phyloP scores from a whole-genome alignment of 2,888 invertebrate species.

The Chrysolina haemoptera region DNA sequence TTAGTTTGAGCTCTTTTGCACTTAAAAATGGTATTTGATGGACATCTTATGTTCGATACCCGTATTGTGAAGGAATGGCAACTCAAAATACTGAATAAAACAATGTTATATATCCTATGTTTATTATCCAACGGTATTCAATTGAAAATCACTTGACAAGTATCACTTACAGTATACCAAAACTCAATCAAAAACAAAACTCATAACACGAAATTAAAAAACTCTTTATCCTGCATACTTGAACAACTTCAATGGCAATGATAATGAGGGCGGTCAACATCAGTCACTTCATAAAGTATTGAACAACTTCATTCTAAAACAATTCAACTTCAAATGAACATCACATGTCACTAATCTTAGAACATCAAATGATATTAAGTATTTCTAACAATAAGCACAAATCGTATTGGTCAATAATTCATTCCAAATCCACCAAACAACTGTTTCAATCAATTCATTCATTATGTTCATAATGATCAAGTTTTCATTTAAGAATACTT shows the following conservation, averaged over 20 bases:
- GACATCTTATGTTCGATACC: too few species aligned
- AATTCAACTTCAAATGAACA: background rate
- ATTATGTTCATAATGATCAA: too few species aligned
- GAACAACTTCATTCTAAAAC: background rate
- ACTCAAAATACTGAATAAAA: conserved; percentile 18
- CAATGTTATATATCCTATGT: conserved; percentile 27
- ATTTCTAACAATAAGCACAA: background rate
- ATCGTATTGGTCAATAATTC: background rate
- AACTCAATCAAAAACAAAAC: conserved; percentile 52
- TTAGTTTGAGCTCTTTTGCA: too few species aligned
- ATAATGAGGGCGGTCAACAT: background rate
- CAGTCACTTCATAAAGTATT: conserved; percentile 1
- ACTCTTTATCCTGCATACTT: background rate
- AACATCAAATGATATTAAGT: background rate
- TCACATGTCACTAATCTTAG: background rate
- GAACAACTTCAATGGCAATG: background rate
- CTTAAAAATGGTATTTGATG: too few species aligned
- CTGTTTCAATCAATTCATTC: too few species aligned
- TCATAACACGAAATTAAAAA: conserved; percentile 30
- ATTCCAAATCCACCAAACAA: too few species aligned
- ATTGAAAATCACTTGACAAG: conserved; percentile 65
- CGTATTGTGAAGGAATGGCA: too few species aligned
- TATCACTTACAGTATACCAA: conserved; percentile 60
- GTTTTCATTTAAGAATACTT: too few species aligned
- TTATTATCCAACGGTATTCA: conserved; percentile 64